Evolutionary conservation across 2,888 invertebrate species (phyloP).

Genomic region (Agonopterix heracliana): DNA sequence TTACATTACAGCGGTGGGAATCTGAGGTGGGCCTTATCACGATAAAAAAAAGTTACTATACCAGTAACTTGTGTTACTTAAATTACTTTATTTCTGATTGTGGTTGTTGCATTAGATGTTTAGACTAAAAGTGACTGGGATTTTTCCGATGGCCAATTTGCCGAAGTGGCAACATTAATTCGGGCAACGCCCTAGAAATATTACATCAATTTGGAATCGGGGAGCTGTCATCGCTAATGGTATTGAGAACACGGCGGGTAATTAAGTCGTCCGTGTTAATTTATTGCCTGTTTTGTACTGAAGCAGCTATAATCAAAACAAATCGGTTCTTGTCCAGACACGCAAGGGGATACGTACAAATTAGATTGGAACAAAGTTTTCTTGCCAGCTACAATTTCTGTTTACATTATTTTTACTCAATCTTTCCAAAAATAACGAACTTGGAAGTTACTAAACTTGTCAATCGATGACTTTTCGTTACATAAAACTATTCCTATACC

Average conservation of each 20-base stretch:
- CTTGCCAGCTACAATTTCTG: not conserved
- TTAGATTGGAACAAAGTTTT: constrained; percentile 44
- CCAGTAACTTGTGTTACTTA: too few relatives aligned
- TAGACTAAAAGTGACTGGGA: constrained; percentile 1
- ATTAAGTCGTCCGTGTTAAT: constrained; percentile 70
- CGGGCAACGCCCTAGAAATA: constrained; percentile 43
- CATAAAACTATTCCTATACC: too few relatives aligned
- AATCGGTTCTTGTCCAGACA: constrained; percentile 60
- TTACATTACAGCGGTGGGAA: too few relatives aligned
- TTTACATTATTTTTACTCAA: too few relatives aligned
- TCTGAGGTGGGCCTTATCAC: too few relatives aligned
- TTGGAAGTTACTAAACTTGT: too few relatives aligned
- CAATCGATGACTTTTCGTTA: too few relatives aligned
- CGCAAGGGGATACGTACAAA: constrained; percentile 64
- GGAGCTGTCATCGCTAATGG: constrained; percentile 68
- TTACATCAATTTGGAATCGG: constrained; percentile 57
- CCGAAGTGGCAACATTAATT: constrained; percentile 37
- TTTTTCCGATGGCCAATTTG: constrained; percentile 24
- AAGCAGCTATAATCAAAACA: constrained; percentile 69
- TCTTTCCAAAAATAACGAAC: too few relatives aligned
- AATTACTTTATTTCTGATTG: too few relatives aligned
- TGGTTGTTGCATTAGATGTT: not conserved
- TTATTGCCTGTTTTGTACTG: constrained; percentile 65
- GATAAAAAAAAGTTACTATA: too few relatives aligned
- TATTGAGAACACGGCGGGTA: constrained; percentile 58